Conservation (phyloP, 1,140 invertebrate species). For the Drosophila lowei region DNA sequence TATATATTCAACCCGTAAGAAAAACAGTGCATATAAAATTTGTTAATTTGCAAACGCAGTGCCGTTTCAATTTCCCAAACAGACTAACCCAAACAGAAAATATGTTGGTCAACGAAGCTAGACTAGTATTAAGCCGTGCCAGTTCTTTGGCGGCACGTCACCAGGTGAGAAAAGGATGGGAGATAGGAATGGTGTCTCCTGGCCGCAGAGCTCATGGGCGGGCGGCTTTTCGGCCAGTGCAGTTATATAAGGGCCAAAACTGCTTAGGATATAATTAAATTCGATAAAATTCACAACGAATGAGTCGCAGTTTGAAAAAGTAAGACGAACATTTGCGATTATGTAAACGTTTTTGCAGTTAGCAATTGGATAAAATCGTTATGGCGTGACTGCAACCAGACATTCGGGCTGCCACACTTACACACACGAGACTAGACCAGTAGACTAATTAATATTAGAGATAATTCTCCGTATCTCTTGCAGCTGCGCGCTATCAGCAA, state of each 20-base stretch:
- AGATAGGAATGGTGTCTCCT: not conserved
- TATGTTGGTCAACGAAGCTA: conserved; percentile 78
- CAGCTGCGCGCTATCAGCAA: conserved; percentile 72
- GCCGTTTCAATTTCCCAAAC: conserved; percentile 74
- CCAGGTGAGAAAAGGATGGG: conserved; percentile 58
- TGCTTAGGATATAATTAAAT: conserved; percentile 5
- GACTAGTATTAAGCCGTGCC: conserved; percentile 66
- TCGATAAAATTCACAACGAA: conserved; percentile 14
- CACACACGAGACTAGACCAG: no score
- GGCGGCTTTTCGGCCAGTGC: conserved; percentile 23
- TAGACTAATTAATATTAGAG: conserved; percentile 3
- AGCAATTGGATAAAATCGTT: conserved; percentile 29
- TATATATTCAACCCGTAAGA: no score
- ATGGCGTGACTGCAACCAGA: conserved; percentile 36
- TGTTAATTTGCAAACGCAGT: conserved; percentile 75
- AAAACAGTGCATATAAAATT: conserved; percentile 42
- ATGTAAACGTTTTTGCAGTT: conserved; percentile 60
- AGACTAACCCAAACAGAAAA: conserved; percentile 20
- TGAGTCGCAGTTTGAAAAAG: conserved; percentile 8
- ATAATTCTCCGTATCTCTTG: not conserved
- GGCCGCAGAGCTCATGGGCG: not conserved
- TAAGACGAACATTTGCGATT: conserved; percentile 35
- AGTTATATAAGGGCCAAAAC: conserved; percentile 58
- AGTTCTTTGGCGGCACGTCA: conserved; percentile 70
- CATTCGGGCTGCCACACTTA: not conserved